phyloP scores from a whole-genome alignment of 2,797 vertebrate genomes.

The Pseudochromis fuscus region DNA sequence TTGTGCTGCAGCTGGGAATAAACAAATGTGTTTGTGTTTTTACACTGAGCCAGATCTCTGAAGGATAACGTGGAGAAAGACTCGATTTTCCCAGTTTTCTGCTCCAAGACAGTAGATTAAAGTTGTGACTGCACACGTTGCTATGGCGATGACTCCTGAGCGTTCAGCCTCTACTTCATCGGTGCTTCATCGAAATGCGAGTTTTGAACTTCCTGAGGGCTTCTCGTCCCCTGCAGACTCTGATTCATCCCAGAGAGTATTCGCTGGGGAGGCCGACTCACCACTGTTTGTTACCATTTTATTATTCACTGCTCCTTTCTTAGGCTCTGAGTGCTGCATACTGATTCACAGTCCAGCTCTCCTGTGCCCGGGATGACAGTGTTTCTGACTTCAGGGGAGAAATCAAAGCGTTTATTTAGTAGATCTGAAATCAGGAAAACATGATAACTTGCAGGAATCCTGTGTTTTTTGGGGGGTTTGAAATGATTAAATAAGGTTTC shows the following conservation, averaged over 20 bases:
- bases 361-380: background rate
- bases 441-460: background rate
- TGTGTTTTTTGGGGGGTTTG: too few species aligned
- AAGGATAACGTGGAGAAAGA: slow-evolving; percentile 12
- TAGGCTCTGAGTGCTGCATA: slow-evolving; percentile 18
- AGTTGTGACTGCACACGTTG: slow-evolving; percentile 44
- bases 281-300: slow-evolving; percentile 44
- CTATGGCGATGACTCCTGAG: slow-evolving; percentile 48
- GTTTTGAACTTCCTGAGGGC: slow-evolving; percentile 57
- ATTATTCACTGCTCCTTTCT: slow-evolving; percentile 40
- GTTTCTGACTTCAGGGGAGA: slow-evolving; percentile 18
- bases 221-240: slow-evolving; percentile 23
- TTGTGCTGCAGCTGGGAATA: slow-evolving; percentile 22
- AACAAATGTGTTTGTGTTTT: slow-evolving; percentile 44
- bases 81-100: slow-evolving; percentile 24
- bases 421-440: background rate
- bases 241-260: slow-evolving; percentile 29
- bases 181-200: slow-evolving; percentile 38
- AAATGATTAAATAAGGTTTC: too few species aligned
- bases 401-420: background rate
- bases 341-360: slow-evolving; percentile 16
- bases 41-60: slow-evolving; percentile 34
- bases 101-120: slow-evolving; percentile 43
- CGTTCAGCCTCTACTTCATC: slow-evolving; percentile 42
- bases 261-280: slow-evolving; percentile 23